Percentiles rank a stretch among this genome's conserved stretches.
phyloP scores from a whole-genome alignment of 64 coral and sea anemone genomes.

The Porites australiensis region DNA sequence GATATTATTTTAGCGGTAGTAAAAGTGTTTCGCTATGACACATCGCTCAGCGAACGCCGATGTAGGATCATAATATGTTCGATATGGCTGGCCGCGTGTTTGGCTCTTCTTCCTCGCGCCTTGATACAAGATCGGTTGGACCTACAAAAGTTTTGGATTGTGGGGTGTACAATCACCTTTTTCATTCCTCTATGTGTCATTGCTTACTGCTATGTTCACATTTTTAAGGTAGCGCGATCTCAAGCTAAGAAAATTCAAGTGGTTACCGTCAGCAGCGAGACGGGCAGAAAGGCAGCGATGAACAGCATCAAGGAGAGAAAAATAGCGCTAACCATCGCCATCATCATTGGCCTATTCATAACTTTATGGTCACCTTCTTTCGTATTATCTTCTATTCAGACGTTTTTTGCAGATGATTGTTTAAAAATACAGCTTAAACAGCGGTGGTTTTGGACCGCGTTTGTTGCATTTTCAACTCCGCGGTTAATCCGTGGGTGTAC shows the following conservation, averaged over 20 bases:
- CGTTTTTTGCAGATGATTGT: conserved; percentile 6
- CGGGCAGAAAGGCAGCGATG: background rate
- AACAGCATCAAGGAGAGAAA: conserved; percentile 19
- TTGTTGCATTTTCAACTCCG: background rate
- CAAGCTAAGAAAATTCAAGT: conserved; percentile 24
- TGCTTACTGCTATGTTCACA: conserved; percentile 51
- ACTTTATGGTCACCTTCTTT: conserved; percentile 15
- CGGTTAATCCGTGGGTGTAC: conserved; percentile 56
- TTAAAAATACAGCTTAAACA: background rate
- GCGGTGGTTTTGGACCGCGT: conserved; percentile 30
- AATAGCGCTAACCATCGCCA: conserved; percentile 17
- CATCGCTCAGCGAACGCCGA: background rate
- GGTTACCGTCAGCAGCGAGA: background rate
- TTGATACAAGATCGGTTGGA: conserved; percentile 22
- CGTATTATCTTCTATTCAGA: conserved; percentile 8
- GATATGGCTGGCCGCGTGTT: background rate
- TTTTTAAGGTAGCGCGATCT: background rate
- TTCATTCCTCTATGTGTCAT: conserved; percentile 16
- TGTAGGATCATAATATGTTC: background rate
- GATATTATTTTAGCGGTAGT: conserved; percentile 45
- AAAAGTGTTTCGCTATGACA: conserved; percentile 16
- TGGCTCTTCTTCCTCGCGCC: background rate
- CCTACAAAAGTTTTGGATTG: conserved; percentile 30
- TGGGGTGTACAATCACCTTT: background rate
- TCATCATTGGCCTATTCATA: conserved; percentile 24